These are phyloP conservation scores for Scylla paramamosain DNA, from an alignment of 1,140 invertebrate genomes.

Conservation along the genomic window DNA sequence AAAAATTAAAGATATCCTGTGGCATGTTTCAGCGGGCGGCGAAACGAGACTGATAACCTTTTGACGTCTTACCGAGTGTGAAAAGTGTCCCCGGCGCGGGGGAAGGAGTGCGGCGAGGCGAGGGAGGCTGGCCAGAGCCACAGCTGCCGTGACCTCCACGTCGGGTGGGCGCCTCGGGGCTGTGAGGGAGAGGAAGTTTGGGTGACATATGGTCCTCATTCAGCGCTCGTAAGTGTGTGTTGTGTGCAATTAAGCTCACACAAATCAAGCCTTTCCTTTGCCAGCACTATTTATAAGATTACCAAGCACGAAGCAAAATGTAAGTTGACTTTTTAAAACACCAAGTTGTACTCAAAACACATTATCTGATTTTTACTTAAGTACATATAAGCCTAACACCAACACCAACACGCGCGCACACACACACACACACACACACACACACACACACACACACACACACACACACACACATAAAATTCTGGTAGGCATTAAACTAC, in stretches of 20 bases:
- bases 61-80: neutral
- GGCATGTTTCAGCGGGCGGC: neutral
- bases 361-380: too few relatives aligned
- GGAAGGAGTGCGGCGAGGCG: neutral
- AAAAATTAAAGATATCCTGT: neutral
- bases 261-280: neutral
- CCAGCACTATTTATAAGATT: too few relatives aligned
- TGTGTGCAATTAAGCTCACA: neutral
- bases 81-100: neutral
- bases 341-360: too few relatives aligned
- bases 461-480: too few relatives aligned
- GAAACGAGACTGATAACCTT: neutral
- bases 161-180: neutral
- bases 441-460: too few relatives aligned
- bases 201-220: slow-evolving; percentile 13
- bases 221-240: neutral
- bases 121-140: neutral
- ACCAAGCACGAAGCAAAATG: too few relatives aligned
- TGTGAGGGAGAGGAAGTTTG: neutral
- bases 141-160: neutral
- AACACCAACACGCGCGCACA: too few relatives aligned
- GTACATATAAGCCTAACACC: too few relatives aligned
- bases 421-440: too few relatives aligned
- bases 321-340: too few relatives aligned
- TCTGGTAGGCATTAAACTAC: too few relatives aligned